These are phyloP conservation scores for Carapus acus DNA, from an alignment of 2,797 vertebrate species.

Conservation along the genomic window DNA sequence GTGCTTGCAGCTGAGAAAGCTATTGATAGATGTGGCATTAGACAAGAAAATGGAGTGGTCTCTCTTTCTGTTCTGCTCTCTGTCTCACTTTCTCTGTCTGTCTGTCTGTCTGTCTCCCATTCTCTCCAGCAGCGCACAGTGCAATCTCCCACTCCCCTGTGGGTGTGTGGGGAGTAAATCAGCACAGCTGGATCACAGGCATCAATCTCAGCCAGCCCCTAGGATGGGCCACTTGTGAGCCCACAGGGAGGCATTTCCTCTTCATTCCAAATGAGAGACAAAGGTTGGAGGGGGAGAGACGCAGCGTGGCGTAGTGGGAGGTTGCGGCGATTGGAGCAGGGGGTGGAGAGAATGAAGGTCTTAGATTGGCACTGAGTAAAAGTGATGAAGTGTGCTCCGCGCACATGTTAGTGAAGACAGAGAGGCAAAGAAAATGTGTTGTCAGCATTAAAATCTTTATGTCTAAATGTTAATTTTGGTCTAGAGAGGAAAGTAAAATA, in stretches of 20 bases:
- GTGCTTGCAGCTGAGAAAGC: slow-evolving; percentile 43
- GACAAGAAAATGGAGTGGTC: slow-evolving; percentile 53
- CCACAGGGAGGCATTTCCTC: slow-evolving; percentile 66
- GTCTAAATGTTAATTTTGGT: slow-evolving; percentile 30
- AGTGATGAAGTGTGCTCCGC: slow-evolving; percentile 45
- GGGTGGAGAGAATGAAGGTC: slow-evolving; percentile 3
- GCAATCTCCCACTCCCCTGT: slow-evolving; percentile 68
- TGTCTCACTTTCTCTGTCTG: slow-evolving; percentile 18
- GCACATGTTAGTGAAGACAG: slow-evolving; percentile 37
- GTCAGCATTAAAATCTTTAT: slow-evolving; percentile 41
- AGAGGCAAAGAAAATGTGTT: slow-evolving; percentile 28
- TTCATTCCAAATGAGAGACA: slow-evolving; percentile 69
- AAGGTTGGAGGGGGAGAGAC: slow-evolving; percentile 58
- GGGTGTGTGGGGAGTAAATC: slow-evolving; percentile 70
- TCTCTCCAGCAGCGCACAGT: slow-evolving; percentile 54
- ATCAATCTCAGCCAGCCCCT: slow-evolving; percentile 74
- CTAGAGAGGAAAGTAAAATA: slow-evolving; percentile 31
- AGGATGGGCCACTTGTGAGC: slow-evolving; percentile 69
- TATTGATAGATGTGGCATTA: slow-evolving; percentile 42
- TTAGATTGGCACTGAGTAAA: slow-evolving; percentile 49
- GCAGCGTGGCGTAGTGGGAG: slow-evolving; percentile 8
- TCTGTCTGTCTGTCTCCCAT: no score
- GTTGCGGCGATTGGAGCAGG: background rate
- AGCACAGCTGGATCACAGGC: slow-evolving; percentile 72
- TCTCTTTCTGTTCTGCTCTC: slow-evolving; percentile 30